Percentiles rank a stretch among this genome's conserved stretches.
Conservation (phyloP, 2,797 vertebrate species). For the Sarcoramphus papa region DNA sequence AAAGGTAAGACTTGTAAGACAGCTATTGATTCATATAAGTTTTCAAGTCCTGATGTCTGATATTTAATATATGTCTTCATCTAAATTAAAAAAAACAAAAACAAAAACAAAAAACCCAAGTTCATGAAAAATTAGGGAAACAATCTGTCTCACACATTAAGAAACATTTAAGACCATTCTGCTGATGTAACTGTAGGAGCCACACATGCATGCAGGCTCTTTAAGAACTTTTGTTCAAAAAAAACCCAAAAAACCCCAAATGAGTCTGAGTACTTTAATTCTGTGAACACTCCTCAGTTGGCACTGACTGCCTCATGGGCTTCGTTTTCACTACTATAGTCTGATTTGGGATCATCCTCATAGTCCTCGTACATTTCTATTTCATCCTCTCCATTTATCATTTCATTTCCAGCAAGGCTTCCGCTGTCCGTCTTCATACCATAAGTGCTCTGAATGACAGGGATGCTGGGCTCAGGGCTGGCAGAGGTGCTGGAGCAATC, state of each 20-base stretch:
- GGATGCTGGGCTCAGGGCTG: constrained; percentile 96
- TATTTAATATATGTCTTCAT: constrained; percentile 90
- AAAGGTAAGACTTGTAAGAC: constrained; percentile 90
- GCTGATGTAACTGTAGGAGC: constrained; percentile 92
- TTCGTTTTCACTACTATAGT: constrained; percentile 99
- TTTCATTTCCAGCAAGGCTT: constrained; percentile 80
- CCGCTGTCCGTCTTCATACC: constrained; percentile 93
- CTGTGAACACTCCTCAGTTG: constrained; percentile 87
- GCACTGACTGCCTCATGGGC: constrained; percentile 92
- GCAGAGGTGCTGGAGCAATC: constrained; percentile 98
- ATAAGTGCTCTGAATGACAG: constrained; percentile 98
- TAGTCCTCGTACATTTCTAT: constrained; percentile 99
- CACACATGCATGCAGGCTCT: constrained; percentile 96
- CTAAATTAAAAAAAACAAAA: constrained; percentile 77
- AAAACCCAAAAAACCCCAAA: constrained; percentile 61
- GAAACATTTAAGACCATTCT: constrained; percentile 99
- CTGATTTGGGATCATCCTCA: constrained; percentile 98
- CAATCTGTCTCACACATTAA: constrained; percentile 94
- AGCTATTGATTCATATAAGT: constrained; percentile 87
- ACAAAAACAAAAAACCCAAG: constrained; percentile 68
- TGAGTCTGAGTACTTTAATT: constrained; percentile 76
- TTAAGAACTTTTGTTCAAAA: constrained; percentile 83
- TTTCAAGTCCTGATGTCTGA: constrained; percentile 94
- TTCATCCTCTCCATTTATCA: constrained; percentile 92
- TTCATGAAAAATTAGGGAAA: constrained; percentile 86